phyloP scores from a whole-genome alignment of 2,113 vertebrate species.

The Mellivora capensis region DNA sequence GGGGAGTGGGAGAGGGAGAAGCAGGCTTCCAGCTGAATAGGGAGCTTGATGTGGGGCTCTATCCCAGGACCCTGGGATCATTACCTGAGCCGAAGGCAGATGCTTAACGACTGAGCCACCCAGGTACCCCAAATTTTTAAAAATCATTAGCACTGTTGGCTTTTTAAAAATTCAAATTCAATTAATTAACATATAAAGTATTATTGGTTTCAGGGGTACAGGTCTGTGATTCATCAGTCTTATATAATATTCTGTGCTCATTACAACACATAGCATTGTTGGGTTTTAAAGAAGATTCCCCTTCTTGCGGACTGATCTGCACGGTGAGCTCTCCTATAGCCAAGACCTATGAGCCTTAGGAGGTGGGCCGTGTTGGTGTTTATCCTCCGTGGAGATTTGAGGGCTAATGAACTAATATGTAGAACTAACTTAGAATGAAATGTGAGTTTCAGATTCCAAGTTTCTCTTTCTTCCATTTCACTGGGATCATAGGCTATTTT shows the following conservation, averaged over 20 bases:
- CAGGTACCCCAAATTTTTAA: background rate
- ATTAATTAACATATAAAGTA: background rate
- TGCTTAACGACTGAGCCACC: no score
- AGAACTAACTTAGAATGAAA: background rate
- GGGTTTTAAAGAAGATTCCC: background rate
- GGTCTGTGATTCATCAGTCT: background rate
- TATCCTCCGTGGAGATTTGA: background rate
- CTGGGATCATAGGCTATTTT: background rate
- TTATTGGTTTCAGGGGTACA: background rate
- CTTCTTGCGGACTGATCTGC: background rate
- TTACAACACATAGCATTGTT: background rate
- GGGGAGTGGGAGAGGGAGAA: no score
- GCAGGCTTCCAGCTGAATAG: no score
- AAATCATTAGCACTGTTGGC: background rate
- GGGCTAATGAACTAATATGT: background rate
- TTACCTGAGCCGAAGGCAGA: no score
- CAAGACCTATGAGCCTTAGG: background rate
- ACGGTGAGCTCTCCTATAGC: background rate
- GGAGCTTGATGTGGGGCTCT: no score
- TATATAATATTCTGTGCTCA: background rate
- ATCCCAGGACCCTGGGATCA: no score
- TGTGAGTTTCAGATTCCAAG: background rate
- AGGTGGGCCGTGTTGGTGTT: fast-evolving
- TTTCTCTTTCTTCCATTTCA: background rate
- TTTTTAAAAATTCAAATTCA: background rate